A percentile compares a stretch with the other conserved stretches of the same genome.
Conservation (phyloP, 2,888 invertebrate species). For the Coenonympha arcania region DNA sequence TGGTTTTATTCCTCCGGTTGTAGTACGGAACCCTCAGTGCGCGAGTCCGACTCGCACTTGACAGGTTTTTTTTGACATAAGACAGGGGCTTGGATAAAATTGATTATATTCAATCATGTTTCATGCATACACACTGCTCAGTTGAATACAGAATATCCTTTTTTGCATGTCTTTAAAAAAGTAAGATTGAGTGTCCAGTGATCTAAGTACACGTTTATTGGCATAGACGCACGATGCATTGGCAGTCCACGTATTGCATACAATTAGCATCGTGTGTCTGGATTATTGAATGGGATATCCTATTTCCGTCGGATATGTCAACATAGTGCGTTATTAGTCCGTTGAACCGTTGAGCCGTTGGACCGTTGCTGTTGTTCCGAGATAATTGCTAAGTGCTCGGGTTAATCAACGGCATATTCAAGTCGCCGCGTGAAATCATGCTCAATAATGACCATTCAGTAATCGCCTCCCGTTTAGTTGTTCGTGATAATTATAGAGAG, state of each 20-base stretch:
- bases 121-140: no score
- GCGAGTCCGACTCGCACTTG: no score
- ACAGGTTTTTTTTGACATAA: no score
- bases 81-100: no score
- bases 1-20: no score
- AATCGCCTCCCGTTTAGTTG: conserved; percentile 5
- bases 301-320: conserved; percentile 23
- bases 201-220: conserved; percentile 9
- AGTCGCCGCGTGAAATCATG: conserved; percentile 13
- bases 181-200: no score
- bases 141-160: no score
- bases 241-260: background rate
- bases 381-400: conserved; percentile 1
- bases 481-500: background rate
- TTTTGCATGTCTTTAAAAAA: no score
- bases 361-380: background rate
- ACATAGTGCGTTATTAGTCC: background rate
- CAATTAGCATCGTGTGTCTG: conserved; percentile 9
- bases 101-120: no score
- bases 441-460: conserved; percentile 10
- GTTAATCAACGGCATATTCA: conserved; percentile 16
- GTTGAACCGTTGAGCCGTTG: background rate
- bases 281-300: conserved; percentile 23
- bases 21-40: no score
- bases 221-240: conserved; percentile 11